phyloP scores from a whole-genome alignment of 2,888 invertebrate genomes.

The Phyto melanocephala region DNA sequence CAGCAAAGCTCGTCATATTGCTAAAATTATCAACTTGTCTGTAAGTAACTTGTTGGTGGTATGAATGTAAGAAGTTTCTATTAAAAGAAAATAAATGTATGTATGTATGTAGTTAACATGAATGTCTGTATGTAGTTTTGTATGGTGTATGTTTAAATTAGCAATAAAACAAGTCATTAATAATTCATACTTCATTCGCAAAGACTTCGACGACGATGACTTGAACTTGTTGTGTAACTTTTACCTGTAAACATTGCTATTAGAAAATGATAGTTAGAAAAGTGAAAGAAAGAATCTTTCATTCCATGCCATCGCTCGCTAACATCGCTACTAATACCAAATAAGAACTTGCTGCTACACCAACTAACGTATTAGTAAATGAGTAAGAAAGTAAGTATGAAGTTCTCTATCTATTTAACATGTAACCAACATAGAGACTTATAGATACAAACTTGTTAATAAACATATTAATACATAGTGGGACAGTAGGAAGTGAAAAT shows the following conservation, averaged over 20 bases:
- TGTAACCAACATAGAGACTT: conserved; percentile 16
- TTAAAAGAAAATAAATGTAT: not conserved
- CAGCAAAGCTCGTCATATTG: not conserved
- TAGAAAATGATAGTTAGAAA: conserved; percentile 66
- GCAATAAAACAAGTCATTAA: conserved; percentile 64
- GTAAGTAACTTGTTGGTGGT: conserved; percentile 1
- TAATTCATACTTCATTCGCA: conserved; percentile 61
- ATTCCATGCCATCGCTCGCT: conserved; percentile 31
- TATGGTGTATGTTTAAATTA: conserved; percentile 50
- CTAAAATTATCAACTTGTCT: conserved; percentile 9
- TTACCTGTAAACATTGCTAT: conserved; percentile 60
- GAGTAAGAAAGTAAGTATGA: not conserved
- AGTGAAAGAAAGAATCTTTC: conserved; percentile 62
- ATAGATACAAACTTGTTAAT: conserved; percentile 4
- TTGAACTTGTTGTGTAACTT: conserved; percentile 63
- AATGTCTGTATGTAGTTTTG: not conserved
- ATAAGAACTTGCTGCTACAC: conserved; percentile 20
- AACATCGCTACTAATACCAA: conserved; percentile 10
- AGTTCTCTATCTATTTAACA: too few species aligned
- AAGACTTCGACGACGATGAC: conserved; percentile 23
- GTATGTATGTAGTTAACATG: not conserved
- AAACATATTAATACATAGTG: conserved; percentile 16
- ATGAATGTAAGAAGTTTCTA: not conserved
- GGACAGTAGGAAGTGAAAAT: conserved; percentile 54
- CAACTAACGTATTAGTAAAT: conserved; percentile 5